Evolutionary conservation across 2,113 vertebrate genomes (phyloP).

Genomic region (Strix uralensis): DNA sequence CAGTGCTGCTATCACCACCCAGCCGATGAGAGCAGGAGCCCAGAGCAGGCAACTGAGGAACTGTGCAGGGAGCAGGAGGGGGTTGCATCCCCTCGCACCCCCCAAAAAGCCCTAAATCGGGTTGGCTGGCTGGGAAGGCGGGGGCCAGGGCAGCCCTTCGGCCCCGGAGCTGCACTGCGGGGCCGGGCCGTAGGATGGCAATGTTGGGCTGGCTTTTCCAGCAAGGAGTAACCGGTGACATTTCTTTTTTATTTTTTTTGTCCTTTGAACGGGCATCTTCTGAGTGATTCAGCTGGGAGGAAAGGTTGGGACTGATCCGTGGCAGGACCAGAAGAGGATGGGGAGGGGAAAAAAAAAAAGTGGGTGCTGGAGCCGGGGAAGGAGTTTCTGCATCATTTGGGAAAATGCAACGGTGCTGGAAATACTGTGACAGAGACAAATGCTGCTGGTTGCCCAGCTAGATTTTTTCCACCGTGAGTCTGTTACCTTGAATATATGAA

Average conservation of each 20-base stretch:
- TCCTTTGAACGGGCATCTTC: not conserved
- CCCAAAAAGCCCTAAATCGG: not conserved
- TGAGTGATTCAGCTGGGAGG: not conserved
- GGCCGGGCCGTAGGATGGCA: slow-evolving; percentile 16
- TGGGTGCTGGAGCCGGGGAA: slow-evolving; percentile 10
- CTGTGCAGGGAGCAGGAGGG: not conserved
- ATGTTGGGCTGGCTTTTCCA: slow-evolving; percentile 1
- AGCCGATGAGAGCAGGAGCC: not conserved
- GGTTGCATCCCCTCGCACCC: not conserved
- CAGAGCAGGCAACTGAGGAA: not conserved
- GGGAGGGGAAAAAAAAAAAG: not conserved
- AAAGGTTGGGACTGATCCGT: not conserved
- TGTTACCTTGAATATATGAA: slow-evolving; percentile 39
- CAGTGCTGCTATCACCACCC: not conserved
- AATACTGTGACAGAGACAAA: slow-evolving; percentile 27
- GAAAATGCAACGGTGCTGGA: slow-evolving; percentile 44
- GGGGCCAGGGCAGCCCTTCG: not conserved
- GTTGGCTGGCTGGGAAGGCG: not conserved
- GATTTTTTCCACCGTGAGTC: slow-evolving; percentile 59
- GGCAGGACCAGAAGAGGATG: not conserved
- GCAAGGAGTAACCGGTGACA: not conserved
- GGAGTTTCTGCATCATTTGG: slow-evolving; percentile 22
- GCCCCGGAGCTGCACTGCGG: not conserved
- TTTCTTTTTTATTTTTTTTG: too few relatives aligned
- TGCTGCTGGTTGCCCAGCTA: slow-evolving; percentile 36